These are phyloP conservation scores for Aegotheles bennettii DNA, from an alignment of 2,113 vertebrate genomes.

Conservation along the genomic window DNA sequence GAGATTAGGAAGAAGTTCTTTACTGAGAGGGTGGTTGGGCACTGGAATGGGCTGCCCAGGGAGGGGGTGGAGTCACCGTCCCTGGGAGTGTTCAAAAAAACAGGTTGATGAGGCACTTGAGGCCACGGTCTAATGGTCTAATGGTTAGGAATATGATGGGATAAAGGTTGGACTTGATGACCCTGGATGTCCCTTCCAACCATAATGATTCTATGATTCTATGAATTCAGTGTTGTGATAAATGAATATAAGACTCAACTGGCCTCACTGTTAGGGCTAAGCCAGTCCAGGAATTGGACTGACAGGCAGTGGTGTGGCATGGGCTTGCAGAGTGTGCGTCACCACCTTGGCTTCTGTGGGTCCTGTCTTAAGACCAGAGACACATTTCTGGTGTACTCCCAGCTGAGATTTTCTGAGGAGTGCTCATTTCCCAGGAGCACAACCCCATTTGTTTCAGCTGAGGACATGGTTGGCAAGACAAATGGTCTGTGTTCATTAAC, in stretches of 20 bases:
- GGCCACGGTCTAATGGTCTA: too few species aligned
- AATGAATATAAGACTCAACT: background rate
- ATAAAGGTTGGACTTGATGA: too few species aligned
- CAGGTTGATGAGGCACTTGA: too few species aligned
- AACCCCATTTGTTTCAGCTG: background rate
- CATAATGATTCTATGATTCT: too few species aligned
- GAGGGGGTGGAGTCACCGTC: too few species aligned
- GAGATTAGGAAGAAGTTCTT: too few species aligned
- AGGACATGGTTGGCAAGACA: background rate
- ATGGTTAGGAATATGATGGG: too few species aligned
- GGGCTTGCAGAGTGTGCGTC: background rate
- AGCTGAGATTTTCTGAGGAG: background rate
- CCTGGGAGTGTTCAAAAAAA: too few species aligned
- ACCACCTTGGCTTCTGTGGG: background rate
- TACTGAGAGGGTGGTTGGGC: too few species aligned
- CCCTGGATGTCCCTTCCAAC: too few species aligned
- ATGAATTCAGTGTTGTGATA: background rate
- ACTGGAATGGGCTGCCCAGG: too few species aligned
- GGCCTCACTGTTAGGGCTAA: accelerated
- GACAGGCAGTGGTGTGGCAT: background rate
- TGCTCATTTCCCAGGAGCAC: background rate
- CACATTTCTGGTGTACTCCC: background rate
- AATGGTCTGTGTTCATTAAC: background rate
- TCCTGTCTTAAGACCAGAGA: background rate
- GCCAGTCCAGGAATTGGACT: background rate